A percentile compares a stretch with the other conserved stretches of the same genome.
Evolutionary conservation across 30 jellyfish, hydroid and myxozoan genomes (phyloP).

Genomic region (Hydractinia symbiolongicarpus): DNA sequence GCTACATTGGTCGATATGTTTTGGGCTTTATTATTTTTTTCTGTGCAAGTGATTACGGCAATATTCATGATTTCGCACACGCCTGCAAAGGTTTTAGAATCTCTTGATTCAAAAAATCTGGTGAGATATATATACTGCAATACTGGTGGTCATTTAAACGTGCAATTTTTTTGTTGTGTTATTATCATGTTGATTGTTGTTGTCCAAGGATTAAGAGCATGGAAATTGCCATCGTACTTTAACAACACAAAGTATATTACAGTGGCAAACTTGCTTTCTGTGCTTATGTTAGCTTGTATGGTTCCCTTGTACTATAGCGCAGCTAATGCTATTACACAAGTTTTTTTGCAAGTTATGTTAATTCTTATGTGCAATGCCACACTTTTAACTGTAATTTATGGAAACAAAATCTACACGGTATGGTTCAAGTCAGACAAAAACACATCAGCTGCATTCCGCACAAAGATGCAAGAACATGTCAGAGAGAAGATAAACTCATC

Average conservation of each 20-base stretch:
- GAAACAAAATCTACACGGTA: background rate
- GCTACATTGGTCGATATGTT: background rate
- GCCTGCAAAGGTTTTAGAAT: background rate
- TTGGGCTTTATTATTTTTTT: background rate
- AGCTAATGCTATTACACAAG: background rate
- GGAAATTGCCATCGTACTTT: slow-evolving; percentile 2
- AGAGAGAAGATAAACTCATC: background rate
- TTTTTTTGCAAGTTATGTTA: background rate
- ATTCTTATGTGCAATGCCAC: background rate
- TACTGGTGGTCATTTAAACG: background rate
- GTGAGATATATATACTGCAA: background rate
- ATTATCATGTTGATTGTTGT: background rate
- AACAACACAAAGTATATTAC: slow-evolving; percentile 6
- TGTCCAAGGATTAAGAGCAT: slow-evolving; percentile 10
- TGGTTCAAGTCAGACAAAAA: background rate
- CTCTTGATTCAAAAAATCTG: background rate
- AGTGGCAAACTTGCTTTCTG: background rate
- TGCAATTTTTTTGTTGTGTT: background rate
- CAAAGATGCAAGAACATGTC: slow-evolving; percentile 2
- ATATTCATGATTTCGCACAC: background rate
- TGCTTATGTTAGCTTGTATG: background rate
- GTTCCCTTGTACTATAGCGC: background rate
- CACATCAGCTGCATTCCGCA: background rate
- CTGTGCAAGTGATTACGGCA: background rate
- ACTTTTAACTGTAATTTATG: background rate